Evolutionary conservation across 2,797 vertebrate species (phyloP), one percentile per base, ranked within the genome.

Genomic region (Erpetoichthys calabaricus): DNA sequence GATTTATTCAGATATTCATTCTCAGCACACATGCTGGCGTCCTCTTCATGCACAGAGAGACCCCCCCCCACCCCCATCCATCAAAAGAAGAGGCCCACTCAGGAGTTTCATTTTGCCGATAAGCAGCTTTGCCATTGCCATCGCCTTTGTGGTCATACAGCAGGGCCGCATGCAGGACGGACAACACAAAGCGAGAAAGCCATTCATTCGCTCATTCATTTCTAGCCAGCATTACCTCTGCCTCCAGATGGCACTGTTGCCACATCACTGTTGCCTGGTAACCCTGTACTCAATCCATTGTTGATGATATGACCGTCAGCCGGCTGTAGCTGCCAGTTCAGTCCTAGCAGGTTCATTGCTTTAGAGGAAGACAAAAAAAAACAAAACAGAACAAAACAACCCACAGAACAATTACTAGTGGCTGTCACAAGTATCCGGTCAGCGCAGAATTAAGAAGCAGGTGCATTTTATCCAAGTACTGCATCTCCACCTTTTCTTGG

Each of bases 321-420:
- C 8, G 92, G 89, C 77, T 88, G 93, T 67, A 98, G 87, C 81
- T 91, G 93, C 93, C 94, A 98, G 65, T 93, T 94, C 69, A 98
- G 85, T 68, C 94, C 92, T 68, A 97, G 87, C 79, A 94, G 81
- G 77, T 94, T 92, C 89, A 93, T 91, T 53, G 90, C 94, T 98
- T 80, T 76, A 69, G 73, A 82, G 78, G 80, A 79, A 68, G n/a
- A 83, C 64, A 75, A 67, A 75, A 69, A 71, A 72, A 49, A 58
- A 72, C 55, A 68, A 63, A 50, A 68, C 53, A 54, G 75, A 54
- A 80, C 58, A 44, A 64, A 62, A 57, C 56, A 61, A 66, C 61
- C 53, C 62, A 63, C 63, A 65, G 53, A 49, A 45, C 47, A 59
- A 42, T 54, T 54, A 54, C 25, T 54, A 54, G 53, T 51, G 50